A percentile compares a stretch with the other conserved stretches of the same genome.
phyloP scores from a whole-genome alignment of 2,888 invertebrate genomes.

The Cephus spinipes region DNA sequence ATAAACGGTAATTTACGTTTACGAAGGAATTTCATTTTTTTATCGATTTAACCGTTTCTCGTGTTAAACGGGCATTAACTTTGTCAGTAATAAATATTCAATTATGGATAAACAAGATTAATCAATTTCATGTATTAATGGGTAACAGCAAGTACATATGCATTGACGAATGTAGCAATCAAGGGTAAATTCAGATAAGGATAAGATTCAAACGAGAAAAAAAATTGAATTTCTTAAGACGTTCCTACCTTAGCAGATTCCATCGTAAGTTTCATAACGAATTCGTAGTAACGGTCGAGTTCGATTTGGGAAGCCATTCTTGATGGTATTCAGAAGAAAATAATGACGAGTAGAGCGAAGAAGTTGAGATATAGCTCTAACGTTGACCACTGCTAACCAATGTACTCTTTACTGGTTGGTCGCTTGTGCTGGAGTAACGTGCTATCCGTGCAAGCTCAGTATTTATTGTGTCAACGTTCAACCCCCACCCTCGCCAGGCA shows the following conservation, averaged over 20 bases:
- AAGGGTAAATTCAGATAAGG: too few relatives aligned
- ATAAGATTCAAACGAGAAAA: background rate
- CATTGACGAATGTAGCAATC: too few relatives aligned
- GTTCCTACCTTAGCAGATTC: conserved; percentile 53
- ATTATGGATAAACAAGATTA: background rate
- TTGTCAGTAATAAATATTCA: background rate
- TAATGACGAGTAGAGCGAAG: background rate
- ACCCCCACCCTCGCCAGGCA: background rate
- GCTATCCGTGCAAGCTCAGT: conserved; percentile 29
- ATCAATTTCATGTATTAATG: background rate
- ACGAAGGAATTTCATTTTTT: background rate
- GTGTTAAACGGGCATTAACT: background rate
- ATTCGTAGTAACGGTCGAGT: conserved; percentile 51
- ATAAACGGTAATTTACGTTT: background rate
- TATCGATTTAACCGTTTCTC: background rate
- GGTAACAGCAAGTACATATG: too few relatives aligned
- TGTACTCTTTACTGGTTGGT: conserved; percentile 6
- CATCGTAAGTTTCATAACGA: conserved; percentile 48
- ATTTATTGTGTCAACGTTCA: conserved; percentile 36
- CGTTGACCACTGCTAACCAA: conserved; percentile 2
- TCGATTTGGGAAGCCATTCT: conserved; percentile 42
- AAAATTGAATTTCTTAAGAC: conserved; percentile 5
- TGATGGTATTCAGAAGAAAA: background rate
- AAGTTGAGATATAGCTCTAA: background rate
- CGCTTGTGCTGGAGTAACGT: conserved; percentile 32